Conservation (phyloP, 1,140 invertebrate genomes). For the Dendroctonus valens region DNA sequence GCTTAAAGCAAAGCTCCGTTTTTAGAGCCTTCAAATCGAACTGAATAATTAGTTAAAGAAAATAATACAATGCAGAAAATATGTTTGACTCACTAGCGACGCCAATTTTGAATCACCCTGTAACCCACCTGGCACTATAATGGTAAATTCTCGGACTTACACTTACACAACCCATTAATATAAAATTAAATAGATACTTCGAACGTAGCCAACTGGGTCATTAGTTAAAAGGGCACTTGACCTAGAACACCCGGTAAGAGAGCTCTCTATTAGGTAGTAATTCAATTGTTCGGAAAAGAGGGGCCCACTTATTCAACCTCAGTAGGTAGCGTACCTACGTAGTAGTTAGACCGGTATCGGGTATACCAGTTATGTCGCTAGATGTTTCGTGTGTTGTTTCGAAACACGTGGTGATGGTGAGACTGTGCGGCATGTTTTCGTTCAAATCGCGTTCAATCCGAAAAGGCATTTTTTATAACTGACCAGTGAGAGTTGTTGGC, state of each 20-base stretch:
- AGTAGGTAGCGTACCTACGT: background rate
- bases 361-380: conserved; percentile 7
- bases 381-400: conserved; percentile 4
- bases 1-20: too few relatives aligned
- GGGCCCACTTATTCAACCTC: conserved; percentile 8
- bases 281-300: conserved; percentile 4
- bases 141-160: too few relatives aligned
- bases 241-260: conserved; percentile 19
- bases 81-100: too few relatives aligned
- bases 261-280: background rate
- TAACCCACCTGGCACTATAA: too few relatives aligned
- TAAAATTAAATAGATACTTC: background rate
- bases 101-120: too few relatives aligned
- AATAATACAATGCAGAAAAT: too few relatives aligned
- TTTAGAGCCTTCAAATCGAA: too few relatives aligned
- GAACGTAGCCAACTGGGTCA: background rate
- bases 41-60: too few relatives aligned
- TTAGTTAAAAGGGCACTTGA: conserved; percentile 15
- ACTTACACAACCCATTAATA: too few relatives aligned
- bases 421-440: conserved; percentile 11
- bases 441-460: background rate
- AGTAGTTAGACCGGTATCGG: background rate
- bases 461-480: too few relatives aligned
- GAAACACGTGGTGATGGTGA: conserved; percentile 31
- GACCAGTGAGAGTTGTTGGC: too few relatives aligned